phyloP scores from a whole-genome alignment of 2,888 invertebrate genomes.

The Ophion obscuratus region DNA sequence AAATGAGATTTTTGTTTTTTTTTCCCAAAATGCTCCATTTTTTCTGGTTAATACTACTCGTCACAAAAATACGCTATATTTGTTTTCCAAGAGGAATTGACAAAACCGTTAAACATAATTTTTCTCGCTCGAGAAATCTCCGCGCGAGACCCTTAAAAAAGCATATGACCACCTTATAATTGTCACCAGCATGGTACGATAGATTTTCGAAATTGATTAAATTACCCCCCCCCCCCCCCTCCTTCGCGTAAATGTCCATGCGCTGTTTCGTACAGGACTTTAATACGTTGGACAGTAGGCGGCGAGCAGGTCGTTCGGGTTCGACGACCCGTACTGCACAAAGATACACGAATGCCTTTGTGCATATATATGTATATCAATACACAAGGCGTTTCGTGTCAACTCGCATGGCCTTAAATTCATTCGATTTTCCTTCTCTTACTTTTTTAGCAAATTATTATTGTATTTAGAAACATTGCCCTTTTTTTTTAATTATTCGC shows the following conservation, averaged over 20 bases:
- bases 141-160: too few species aligned
- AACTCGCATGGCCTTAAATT: background rate
- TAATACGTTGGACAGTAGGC: slow-evolving; percentile 48
- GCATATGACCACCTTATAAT: background rate
- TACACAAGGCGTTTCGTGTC: slow-evolving; percentile 8
- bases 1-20: too few species aligned
- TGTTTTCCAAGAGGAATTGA: too few species aligned
- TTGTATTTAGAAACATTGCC: background rate
- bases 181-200: background rate
- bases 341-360: slow-evolving; percentile 44
- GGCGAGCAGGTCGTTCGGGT: slow-evolving; percentile 59
- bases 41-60: too few species aligned
- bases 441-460: background rate
- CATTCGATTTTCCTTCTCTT: background rate
- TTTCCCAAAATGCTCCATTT: too few species aligned
- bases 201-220: background rate
- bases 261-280: slow-evolving; percentile 27
- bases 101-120: too few species aligned
- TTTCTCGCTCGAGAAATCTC: too few species aligned
- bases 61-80: too few species aligned
- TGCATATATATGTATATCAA: slow-evolving; percentile 39
- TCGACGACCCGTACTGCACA: slow-evolving; percentile 59
- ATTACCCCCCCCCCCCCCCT: background rate
- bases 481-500: background rate
- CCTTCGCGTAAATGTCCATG: background rate